These are phyloP conservation scores for Psilopsiagon aurifrons DNA, from an alignment of 2,113 vertebrate genomes.

Conservation along the genomic window DNA sequence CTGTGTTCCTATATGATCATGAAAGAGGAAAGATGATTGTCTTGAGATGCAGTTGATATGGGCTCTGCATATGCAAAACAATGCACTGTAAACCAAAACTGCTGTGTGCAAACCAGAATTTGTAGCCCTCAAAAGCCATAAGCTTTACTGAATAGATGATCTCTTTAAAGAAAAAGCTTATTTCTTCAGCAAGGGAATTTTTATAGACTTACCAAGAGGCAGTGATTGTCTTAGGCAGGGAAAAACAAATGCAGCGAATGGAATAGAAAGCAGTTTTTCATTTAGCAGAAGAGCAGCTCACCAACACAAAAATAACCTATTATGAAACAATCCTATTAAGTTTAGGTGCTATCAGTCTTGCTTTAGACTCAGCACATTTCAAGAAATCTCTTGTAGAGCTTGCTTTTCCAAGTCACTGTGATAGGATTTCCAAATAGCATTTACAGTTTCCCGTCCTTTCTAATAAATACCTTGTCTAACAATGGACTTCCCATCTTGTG, in stretches of 20 bases:
- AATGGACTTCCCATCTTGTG: not conserved
- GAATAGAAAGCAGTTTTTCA: not conserved
- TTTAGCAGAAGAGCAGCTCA: not conserved
- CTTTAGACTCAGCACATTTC: not conserved
- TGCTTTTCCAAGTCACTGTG: not conserved
- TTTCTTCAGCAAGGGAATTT: not conserved
- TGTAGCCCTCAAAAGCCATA: not conserved
- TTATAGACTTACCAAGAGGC: not conserved
- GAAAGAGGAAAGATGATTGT: not conserved
- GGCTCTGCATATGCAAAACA: not conserved
- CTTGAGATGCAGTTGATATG: not conserved
- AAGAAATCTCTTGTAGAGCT: not conserved
- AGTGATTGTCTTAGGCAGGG: not conserved
- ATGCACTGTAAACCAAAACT: not conserved
- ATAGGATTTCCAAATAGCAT: conserved; percentile 21
- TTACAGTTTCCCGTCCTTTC: not conserved
- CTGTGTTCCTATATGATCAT: not conserved
- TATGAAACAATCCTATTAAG: not conserved
- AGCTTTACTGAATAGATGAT: not conserved
- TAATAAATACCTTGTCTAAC: not conserved
- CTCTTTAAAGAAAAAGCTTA: not conserved
- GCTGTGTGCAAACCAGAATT: not conserved
- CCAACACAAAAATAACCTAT: not conserved
- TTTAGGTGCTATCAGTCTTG: not conserved
- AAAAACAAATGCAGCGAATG: not conserved